Evolutionary conservation across 2,113 vertebrate genomes (phyloP).

Genomic region (Mus spicilegus): DNA sequence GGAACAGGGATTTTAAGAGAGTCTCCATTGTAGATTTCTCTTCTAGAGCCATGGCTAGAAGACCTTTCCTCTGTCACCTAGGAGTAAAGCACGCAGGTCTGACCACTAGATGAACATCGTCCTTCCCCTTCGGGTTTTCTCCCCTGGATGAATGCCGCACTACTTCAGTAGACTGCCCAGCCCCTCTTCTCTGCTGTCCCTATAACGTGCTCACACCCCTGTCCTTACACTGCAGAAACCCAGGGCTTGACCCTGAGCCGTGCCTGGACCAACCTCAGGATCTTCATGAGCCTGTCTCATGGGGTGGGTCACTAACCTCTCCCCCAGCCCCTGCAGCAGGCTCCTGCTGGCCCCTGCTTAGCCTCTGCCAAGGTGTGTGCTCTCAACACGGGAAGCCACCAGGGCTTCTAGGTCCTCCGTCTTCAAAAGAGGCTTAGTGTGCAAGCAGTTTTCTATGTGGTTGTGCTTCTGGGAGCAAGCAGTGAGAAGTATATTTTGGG

Average conservation of each 20-base stretch:
- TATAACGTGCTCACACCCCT: background rate
- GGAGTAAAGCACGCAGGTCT: slow-evolving; percentile 47
- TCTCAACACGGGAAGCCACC: slow-evolving; percentile 53
- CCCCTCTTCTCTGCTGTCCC: background rate
- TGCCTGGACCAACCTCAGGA: background rate
- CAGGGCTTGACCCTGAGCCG: rapidly evolving
- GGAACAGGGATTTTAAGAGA: slow-evolving; percentile 81
- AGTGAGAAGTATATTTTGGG: slow-evolving; percentile 45
- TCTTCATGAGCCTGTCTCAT: rapidly evolving
- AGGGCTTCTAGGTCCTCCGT: slow-evolving; percentile 60
- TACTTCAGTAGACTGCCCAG: slow-evolving; percentile 51
- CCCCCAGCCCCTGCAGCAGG: background rate
- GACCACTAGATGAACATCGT: background rate
- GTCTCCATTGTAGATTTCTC: slow-evolving; percentile 82
- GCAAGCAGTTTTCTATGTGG: background rate
- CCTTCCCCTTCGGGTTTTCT: slow-evolving; percentile 14
- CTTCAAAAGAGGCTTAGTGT: background rate
- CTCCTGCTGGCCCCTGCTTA: background rate
- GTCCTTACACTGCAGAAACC: slow-evolving; percentile 1
- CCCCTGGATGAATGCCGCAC: slow-evolving; percentile 9
- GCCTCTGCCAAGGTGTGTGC: slow-evolving; percentile 79
- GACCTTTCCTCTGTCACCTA: slow-evolving; percentile 31
- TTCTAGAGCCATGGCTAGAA: slow-evolving; percentile 74
- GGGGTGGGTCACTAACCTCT: rapidly evolving
- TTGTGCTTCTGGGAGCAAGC: slow-evolving; percentile 54